Conservation (phyloP, 2,888 invertebrate genomes). For the Parthenolecanium corni region DNA sequence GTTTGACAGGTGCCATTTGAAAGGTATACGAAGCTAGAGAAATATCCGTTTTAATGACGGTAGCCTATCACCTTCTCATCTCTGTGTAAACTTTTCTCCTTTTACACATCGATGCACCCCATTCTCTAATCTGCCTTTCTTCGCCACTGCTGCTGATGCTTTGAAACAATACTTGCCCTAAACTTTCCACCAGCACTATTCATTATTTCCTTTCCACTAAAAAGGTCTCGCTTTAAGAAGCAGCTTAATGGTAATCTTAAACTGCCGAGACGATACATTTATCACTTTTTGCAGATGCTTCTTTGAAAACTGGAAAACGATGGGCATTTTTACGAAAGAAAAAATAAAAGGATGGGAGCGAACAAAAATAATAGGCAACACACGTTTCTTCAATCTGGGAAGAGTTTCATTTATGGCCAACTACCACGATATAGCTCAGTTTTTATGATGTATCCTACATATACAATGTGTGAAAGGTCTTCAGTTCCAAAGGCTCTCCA, state of each 20-base stretch:
- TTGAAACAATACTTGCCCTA: not conserved
- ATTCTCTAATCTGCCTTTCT: not conserved
- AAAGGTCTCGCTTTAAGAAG: not conserved
- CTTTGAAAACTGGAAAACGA: not conserved
- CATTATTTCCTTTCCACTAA: not conserved
- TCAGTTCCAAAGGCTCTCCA: no score
- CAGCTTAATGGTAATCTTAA: not conserved
- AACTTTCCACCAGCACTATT: not conserved
- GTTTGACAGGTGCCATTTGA: not conserved
- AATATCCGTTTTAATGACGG: not conserved
- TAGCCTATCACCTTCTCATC: not conserved
- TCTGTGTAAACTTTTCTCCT: not conserved
- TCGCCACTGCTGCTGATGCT: not conserved
- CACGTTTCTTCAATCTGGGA: no score
- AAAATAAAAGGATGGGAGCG: not conserved
- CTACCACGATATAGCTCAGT: no score
- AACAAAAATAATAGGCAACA: no score
- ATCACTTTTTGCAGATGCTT: not conserved
- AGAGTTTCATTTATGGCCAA: no score
- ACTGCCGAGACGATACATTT: not conserved
- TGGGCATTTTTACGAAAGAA: not conserved
- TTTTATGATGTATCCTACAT: no score
- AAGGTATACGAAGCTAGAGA: not conserved
- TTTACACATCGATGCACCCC: not conserved
- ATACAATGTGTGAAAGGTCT: no score